phyloP scores from a whole-genome alignment of 2,797 vertebrate genomes.

The Hippopotamyrus pictus region DNA sequence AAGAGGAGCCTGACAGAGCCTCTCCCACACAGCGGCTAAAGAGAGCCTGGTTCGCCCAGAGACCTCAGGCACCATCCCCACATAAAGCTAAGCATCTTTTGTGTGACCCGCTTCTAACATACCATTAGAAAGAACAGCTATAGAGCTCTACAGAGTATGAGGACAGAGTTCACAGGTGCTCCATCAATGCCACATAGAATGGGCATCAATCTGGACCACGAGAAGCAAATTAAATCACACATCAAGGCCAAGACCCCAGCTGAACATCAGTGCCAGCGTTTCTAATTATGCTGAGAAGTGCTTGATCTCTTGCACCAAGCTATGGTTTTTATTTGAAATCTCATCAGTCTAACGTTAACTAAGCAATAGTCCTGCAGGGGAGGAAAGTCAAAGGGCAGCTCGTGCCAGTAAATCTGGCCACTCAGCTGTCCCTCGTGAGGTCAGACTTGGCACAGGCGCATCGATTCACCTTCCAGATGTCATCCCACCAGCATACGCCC shows the following conservation, averaged over 20 bases:
- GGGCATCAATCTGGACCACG: conserved; percentile 58
- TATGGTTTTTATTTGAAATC: not conserved
- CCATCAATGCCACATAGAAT: conserved; percentile 59
- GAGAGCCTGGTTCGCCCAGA: not conserved
- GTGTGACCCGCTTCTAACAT: conserved; percentile 25
- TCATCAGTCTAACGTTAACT: conserved; percentile 11
- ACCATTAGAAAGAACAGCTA: conserved; percentile 46
- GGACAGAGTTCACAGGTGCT: conserved; percentile 52
- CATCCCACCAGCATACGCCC: not conserved
- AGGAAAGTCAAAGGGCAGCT: not conserved
- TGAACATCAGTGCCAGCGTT: conserved; percentile 32
- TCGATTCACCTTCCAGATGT: not conserved
- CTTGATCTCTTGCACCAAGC: conserved; percentile 26
- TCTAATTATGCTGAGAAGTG: conserved; percentile 37
- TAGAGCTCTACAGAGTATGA: conserved; percentile 52
- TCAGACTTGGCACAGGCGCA: not conserved
- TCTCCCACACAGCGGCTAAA: not conserved
- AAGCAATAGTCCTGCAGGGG: not conserved
- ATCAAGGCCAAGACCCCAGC: conserved; percentile 38
- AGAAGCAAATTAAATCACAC: conserved; percentile 24
- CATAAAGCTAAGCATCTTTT: conserved; percentile 12
- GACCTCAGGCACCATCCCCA: not conserved
- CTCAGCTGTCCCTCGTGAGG: not conserved
- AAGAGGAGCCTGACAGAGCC: conserved; percentile 25
- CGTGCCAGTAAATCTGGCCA: not conserved